phyloP scores from a whole-genome alignment of 2,113 vertebrate species.

The Thermophis baileyi region DNA sequence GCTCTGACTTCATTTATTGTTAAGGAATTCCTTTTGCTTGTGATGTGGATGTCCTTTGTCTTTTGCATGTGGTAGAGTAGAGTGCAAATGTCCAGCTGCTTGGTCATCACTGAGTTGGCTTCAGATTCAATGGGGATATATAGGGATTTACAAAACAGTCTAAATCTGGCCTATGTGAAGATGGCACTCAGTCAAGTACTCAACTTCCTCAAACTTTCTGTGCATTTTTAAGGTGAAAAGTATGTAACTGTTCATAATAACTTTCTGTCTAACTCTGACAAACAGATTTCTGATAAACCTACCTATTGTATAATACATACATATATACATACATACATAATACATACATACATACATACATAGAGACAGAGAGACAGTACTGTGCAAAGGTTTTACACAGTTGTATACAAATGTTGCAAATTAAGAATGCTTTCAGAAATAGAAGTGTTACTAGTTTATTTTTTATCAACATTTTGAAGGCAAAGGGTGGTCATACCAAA shows the following conservation, averaged over 20 bases:
- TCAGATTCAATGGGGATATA: too few species aligned
- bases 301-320: too few species aligned
- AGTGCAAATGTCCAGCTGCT: neutral
- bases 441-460: too few species aligned
- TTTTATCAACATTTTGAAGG: too few species aligned
- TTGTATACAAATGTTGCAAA: too few species aligned
- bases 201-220: neutral
- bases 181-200: neutral
- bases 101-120: too few species aligned
- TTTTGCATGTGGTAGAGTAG: neutral
- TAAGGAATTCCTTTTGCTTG: conserved; percentile 10
- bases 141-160: neutral
- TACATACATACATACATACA: too few species aligned
- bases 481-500: too few species aligned
- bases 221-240: neutral
- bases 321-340: too few species aligned
- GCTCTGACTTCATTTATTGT: neutral
- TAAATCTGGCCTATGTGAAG: neutral
- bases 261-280: neutral
- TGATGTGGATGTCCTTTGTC: neutral
- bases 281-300: neutral
- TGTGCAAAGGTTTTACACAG: too few species aligned
- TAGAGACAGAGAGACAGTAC: too few species aligned
- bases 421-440: too few species aligned
- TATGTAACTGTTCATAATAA: neutral